Evolutionary conservation across 2,797 vertebrate species (phyloP), one percentile per base, ranked within the genome.

Genomic region (Micrastur ruficollis): DNA sequence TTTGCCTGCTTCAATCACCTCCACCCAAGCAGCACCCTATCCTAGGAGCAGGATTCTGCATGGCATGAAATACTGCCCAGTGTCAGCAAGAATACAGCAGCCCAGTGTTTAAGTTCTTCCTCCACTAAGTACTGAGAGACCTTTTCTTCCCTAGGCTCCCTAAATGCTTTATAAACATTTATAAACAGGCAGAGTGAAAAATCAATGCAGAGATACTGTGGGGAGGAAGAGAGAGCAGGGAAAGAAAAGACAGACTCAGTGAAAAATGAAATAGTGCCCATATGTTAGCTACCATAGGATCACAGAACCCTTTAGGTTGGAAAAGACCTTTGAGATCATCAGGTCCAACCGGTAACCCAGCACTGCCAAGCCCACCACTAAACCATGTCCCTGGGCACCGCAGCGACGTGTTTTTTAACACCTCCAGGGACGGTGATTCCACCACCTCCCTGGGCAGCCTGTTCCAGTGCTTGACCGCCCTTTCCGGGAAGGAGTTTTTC

Each of bases 121-220:
- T 88, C 75, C 58, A 47, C 68, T 52, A 90, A 94, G 89, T 86
- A 94, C 90, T 93, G 80, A 9, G 80, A 95, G 93, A 70, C 40
- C 29, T 76, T 52, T 76, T 50, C 76, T 93, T 93, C 93, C 82
- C 91, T 40, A 12, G 82, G 82, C 85, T 95, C 93, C 70, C 91
- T 88, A 94, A 95, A 95, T 63, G 88, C 90, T 96, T 95, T 94
- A 93, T 87, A 95, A 96, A 96, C 95, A 96, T 96, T 93, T 95
- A 97, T 95, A 97, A 96, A 95, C 66, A 93, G 59, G 59, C 66
- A 87, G 94, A 95, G 88, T 93, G 94, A 89, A 97, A 97, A 95
- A 97, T 97, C 97, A 95, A 95, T 95, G 88, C 67, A 29, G 74
- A 86, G 73, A 31, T 80, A 85, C 86, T 67, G 49, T 44, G 49